Evolutionary conservation across 1,140 invertebrate species (phyloP).

Genomic region (Aphelenchoides besseyi): DNA sequence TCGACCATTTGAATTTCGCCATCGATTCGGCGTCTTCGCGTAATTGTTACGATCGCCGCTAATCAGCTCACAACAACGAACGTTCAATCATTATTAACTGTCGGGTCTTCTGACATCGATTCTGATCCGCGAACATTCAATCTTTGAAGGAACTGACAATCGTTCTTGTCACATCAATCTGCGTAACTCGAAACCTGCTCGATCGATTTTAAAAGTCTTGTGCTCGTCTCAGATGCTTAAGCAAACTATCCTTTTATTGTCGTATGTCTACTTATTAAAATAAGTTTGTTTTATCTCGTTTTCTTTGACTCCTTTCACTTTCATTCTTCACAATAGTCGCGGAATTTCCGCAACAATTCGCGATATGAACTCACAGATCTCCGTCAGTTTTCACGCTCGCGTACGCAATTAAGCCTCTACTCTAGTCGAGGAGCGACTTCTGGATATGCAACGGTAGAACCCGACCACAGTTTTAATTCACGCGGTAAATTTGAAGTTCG

Average conservation of each 20-base stretch:
- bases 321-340: background rate
- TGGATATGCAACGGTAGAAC: too few species aligned
- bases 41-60: background rate
- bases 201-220: too few species aligned
- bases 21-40: background rate
- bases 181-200: too few species aligned
- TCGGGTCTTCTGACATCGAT: too few species aligned
- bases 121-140: too few species aligned
- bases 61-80: background rate
- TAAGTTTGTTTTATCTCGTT: background rate
- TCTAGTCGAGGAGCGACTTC: background rate
- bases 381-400: background rate
- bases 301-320: background rate
- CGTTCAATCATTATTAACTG: constrained; percentile 1
- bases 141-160: too few species aligned
- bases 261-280: too few species aligned
- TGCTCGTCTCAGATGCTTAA: too few species aligned
- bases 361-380: background rate
- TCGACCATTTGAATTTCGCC: background rate
- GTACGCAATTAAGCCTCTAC: background rate
- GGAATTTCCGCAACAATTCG: constrained; percentile 5
- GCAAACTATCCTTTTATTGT: too few species aligned
- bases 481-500: background rate
- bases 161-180: too few species aligned
- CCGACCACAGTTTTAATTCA: background rate